Conservation (phyloP, 1,140 invertebrate genomes). For the Listronotus bonariensis region DNA sequence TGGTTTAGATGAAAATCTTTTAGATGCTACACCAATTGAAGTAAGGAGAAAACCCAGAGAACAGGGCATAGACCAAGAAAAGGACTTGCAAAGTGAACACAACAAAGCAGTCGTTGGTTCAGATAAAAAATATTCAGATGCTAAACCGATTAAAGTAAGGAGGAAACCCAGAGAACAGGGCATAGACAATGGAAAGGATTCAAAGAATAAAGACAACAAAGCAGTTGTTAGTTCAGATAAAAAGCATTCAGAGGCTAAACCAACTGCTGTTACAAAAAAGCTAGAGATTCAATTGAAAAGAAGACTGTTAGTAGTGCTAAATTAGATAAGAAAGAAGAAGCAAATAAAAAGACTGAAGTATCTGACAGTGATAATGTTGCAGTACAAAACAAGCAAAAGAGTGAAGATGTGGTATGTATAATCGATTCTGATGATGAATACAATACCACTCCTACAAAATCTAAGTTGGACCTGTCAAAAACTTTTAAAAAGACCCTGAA, state of each 20-base stretch:
- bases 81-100: neutral
- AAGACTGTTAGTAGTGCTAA: too few species aligned
- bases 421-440: neutral
- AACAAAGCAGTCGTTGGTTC: neutral
- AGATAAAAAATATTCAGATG: slow-evolving; percentile 5
- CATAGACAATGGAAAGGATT: too few species aligned
- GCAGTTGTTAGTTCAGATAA: too few species aligned
- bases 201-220: too few species aligned
- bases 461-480: too few species aligned
- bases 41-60: slow-evolving; percentile 27
- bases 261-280: slow-evolving; percentile 10
- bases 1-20: too few species aligned
- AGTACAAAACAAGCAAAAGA: too few species aligned
- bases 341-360: too few species aligned
- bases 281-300: too few species aligned
- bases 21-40: slow-evolving; percentile 25
- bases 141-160: slow-evolving; percentile 25
- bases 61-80: neutral
- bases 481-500: slow-evolving; percentile 6
- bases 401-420: neutral
- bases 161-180: slow-evolving; percentile 19
- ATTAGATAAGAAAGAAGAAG: too few species aligned
- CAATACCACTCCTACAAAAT: slow-evolving; percentile 5
- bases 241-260: slow-evolving; percentile 22
- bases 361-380: too few species aligned